Evolutionary conservation across 1,140 invertebrate genomes (phyloP), one percentile per base, ranked within the genome.

Genomic region (Oncopodura yosiiana): DNA sequence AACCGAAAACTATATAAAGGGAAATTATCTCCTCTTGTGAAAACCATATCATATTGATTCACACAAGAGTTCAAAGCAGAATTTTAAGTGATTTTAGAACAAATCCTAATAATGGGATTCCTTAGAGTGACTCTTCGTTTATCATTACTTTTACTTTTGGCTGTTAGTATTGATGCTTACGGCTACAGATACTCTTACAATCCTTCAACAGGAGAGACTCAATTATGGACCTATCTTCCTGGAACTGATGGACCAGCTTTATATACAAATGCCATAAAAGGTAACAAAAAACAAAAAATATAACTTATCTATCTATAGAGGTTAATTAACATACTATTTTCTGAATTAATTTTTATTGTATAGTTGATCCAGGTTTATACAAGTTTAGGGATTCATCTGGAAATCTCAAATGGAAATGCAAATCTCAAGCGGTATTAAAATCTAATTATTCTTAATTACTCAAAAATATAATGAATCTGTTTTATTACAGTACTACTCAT

Each of bases 151-250:
- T n/a, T n/a, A n/a, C n/a, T n/a, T n/a, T n/a, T n/a, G n/a, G n/a
- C n/a, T n/a, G n/a, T n/a, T n/a, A n/a, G n/a, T n/a, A n/a, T n/a
- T 37, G 8, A 48, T 6, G 53, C 44, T 14, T 55, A 46, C 36
- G 53, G 53, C 18, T 55, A 55, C 38, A 24, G 45, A 12, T 55
- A 55, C 53, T 41, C 32, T 39, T 55, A 30, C 38, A 49, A 55
- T 34, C 53, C 45, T 3, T 37, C 21, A 21, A 49, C 53, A 6
- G 18, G 27, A 14, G 45, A 49, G n/a, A 38, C 53, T 11, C 21
- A 42, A 21, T 27, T 55, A 16, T 55, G 38, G 32, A 49, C 45
- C 5, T 46, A 41, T 49, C 30, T 55, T 12, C 53, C 53, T 16
- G 53, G 53, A 23, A 34, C 48, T 26, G 53, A 55, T 30, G 44